Base-by-base conservation (phyloP, 2,797 vertebrate species). In the Chelidonichthys spinosus region DNA sequence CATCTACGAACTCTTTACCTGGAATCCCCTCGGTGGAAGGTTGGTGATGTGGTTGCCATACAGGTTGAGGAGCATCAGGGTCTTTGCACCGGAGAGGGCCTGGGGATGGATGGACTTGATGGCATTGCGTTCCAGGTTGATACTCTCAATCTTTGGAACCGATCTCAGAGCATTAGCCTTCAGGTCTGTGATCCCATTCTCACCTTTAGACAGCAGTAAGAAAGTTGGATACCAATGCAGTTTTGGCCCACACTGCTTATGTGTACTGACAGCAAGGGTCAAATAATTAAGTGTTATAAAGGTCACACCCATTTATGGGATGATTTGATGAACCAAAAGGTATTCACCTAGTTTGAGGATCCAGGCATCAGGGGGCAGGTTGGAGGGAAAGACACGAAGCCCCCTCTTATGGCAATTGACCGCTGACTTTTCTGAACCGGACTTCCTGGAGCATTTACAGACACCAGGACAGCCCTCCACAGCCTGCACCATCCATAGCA, bases 31-130 rank as follows among this genome's bases (percentile, higher is more conserved):
- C 0, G 62, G 61, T 11, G 93, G 91, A 47, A 95, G 89, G 40
- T 40, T 89, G 69, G 73, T 86, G 64, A 95, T 89, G 67, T 90
- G 89, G 86, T 95, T 95, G 42, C 93, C 92, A 39, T 94, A 87
- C 39, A 96, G 91, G 77, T 94, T 95, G 35, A 95, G 88, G 54
- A 95, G 89, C 89, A 87, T 94, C 62, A 95, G 74, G 11, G 87
- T 87, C 18, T 86, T 92, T 14, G 93, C 94, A 14, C 92, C 91
- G 35, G 88, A 80, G 70, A 95, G 92, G 37, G 94, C 89, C 70
- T 89, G 83, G 1, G 92, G 92, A 44, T 95, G 91, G 74, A 95
- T 88, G 49, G 87, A 92, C 75, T 79, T 94, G 72, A 95, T 93
- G 56, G 90, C 83, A 35, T 95, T 95, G 58, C 86, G 82, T 61